Evolutionary conservation across 2,888 invertebrate species (phyloP).

Genomic region (Cephus runcator): DNA sequence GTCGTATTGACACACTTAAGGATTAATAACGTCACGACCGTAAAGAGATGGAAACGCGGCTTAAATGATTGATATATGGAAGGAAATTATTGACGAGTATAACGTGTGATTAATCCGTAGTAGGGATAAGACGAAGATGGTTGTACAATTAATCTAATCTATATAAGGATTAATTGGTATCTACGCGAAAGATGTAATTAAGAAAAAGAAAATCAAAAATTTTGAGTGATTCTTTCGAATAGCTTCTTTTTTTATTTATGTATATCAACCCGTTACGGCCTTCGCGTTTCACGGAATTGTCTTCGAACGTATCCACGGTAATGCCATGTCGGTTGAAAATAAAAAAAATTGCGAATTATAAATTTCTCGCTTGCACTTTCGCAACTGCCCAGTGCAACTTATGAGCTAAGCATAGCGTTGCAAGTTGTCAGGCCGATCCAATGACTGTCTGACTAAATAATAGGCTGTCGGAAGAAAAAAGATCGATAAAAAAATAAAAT

Average conservation of each 20-base stretch:
- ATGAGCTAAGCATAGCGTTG: neutral
- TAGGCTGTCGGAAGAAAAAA: neutral
- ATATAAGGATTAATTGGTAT: neutral
- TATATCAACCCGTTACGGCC: neutral
- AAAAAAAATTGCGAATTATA: neutral
- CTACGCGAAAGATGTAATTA: neutral
- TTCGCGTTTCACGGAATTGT: neutral
- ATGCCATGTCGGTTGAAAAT: neutral
- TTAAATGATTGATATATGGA: neutral
- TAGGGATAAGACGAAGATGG: neutral
- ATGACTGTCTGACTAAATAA: neutral
- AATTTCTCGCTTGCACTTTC: neutral
- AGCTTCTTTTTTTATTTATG: neutral
- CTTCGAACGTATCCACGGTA: neutral
- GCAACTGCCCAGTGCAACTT: neutral
- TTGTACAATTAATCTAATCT: neutral
- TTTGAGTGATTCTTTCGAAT: neutral
- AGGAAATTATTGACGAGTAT: neutral
- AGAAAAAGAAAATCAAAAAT: neutral
- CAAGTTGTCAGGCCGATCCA: neutral
- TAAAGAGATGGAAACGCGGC: neutral
- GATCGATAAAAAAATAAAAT: neutral
- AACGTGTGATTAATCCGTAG: neutral
- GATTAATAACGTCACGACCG: neutral
- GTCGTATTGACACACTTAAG: neutral